Evolutionary conservation across 2,888 invertebrate species (phyloP), one percentile per base, ranked within the genome.

Genomic region (Eretmocerus hayati): DNA sequence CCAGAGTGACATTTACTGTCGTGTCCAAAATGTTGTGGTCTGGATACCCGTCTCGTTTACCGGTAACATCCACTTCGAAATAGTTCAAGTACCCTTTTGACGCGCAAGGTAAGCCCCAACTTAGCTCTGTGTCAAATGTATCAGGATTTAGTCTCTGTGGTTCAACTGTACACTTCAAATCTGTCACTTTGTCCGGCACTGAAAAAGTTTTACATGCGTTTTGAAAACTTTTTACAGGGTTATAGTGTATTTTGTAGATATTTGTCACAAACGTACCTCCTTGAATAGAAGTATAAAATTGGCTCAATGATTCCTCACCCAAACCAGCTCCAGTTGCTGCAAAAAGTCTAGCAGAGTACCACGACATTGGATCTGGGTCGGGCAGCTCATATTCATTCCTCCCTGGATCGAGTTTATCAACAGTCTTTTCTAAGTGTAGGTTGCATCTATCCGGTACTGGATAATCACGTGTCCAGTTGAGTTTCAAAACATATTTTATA

Each of bases 101-200:
- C 2, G 54, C 53, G 49, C 69, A 70, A 5, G 69, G 69, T 11
- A 61, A 39, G 3, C 56, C 43, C 69, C 69, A 70, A 18, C 30
- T 55, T 20, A 69, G 40, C 21, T 53, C 46, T 5, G 65, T 61
- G n/a, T 63, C 58, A 31, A 69, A 53, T 21, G 54, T 19, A 42
- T 63, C 60, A 0, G 56, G 2, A 44, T 68, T 53, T 5, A 53
- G 9, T 13, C 38, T 5, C 20, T 22, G 30, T 5, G 19, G 42
- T 16, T 36, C 35, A n/a, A 44, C 44, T 5, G 19, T 38, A 15
- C 37, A 38, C 0, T 44, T 44, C 2, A 69, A 48, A 43, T 61
- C 60, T 4, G 59, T 57, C 3, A 67, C 63, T 37, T 44, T 19
- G 9, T 53, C 62, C 30, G 69, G 62, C 23, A 59, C 65, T 67